Base-by-base conservation (phyloP, 2,888 invertebrate genomes). In the Temnothorax unifasciatus region DNA sequence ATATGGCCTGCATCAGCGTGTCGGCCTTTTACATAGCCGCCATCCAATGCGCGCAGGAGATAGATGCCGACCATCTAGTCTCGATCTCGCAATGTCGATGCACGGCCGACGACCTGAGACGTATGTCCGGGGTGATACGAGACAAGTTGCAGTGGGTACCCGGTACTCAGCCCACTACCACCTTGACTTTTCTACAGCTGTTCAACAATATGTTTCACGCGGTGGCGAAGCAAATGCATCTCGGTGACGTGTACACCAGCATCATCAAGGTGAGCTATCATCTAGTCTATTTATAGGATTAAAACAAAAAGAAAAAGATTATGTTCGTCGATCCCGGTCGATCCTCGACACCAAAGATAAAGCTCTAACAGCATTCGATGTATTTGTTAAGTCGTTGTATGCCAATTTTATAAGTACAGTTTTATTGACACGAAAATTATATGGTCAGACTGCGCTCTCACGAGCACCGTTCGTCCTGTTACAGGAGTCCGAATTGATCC, bases 21-120 rank as follows among this genome's bases (percentile, higher is more conserved):
- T 97, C 98, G 86, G 97, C 98, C 91, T 97, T 98, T 95, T 97
- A 98, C 95, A 96, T 98, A 92, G 98, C 98, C 84, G 97, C 97
- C 91, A 96, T 96, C 93, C 96, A 97, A 83, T 95, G 96, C 85
- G 96, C 96, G 86, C 95, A 96, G 89, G 95, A 96, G 79, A 95
- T 96, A 87, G 96, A 96, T 93, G 96, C 96, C 75, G 96, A 97
- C 89, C 97, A 97, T 93, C 95, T 98, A 84, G 97, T 96, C 68
- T 96, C 96, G 1, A 96, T 96, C 86, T 96, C 96, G 0, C 97
- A 97, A 94, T 98, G 97, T 92, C 97, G 97, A 93, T 98, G 98
- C 95, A 97, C 98, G 41, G 96, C 97, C 75, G 97, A 98, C 91
- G 98, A 98, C 95, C 96, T 98, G 92, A 95, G 96, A 34, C 97